Evolutionary conservation across 2,888 invertebrate genomes (phyloP).

Genomic region (Drosophila percnosoma): DNA sequence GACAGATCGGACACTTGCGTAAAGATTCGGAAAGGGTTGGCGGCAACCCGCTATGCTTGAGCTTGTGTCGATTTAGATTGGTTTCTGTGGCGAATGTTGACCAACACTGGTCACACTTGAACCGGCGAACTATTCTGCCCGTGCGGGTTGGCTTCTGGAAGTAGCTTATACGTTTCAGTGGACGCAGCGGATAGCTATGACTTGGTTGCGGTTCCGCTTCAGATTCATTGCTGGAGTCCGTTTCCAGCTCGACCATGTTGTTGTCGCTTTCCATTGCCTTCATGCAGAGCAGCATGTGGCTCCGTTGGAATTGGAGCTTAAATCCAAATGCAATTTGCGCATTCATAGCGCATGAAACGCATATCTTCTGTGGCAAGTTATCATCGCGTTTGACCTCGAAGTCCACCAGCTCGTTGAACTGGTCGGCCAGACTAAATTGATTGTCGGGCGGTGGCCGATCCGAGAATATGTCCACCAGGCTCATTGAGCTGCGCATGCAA

Average conservation of each 20-base stretch:
- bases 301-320: constrained; percentile 14
- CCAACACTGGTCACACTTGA: constrained; percentile 9
- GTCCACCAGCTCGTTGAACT: constrained; percentile 27
- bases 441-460: constrained; percentile 13
- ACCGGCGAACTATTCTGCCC: not conserved
- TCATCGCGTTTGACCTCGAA: constrained; percentile 17
- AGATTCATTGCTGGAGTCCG: not conserved
- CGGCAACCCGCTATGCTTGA: not conserved
- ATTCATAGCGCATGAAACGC: constrained; percentile 24
- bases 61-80: constrained; percentile 3
- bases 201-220: not conserved
- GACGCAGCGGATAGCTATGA: not conserved
- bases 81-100: not conserved
- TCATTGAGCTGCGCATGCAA: constrained; percentile 22
- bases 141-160: not conserved
- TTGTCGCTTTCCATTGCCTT: not conserved
- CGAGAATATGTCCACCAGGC: constrained; percentile 23
- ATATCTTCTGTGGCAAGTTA: constrained; percentile 31
- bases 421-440: constrained; percentile 25
- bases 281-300: constrained; percentile 16
- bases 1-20: too few relatives aligned
- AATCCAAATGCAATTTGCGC: constrained; percentile 26
- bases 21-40: too few relatives aligned
- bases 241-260: not conserved
- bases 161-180: too few relatives aligned